Evolutionary conservation across 2,113 vertebrate species (phyloP).

Genomic region (Hystrix cristata): DNA sequence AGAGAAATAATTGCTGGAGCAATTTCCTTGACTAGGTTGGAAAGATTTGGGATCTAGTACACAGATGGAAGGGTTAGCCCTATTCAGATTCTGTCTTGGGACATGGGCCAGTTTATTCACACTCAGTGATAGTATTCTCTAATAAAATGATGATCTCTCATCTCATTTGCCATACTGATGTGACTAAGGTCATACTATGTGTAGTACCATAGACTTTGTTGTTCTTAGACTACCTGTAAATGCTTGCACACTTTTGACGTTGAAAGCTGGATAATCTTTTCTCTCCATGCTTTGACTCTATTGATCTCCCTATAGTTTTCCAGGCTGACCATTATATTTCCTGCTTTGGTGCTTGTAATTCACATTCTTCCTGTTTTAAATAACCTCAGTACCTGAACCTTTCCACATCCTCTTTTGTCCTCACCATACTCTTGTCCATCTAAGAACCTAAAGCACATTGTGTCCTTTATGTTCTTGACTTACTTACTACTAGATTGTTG

Average conservation of each 20-base stretch:
- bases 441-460: background rate
- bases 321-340: too few relatives aligned
- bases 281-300: too few relatives aligned
- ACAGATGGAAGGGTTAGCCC: background rate
- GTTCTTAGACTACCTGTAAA: too few relatives aligned
- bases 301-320: too few relatives aligned
- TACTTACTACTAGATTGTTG: background rate
- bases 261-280: too few relatives aligned
- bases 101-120: background rate
- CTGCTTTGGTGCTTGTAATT: too few relatives aligned
- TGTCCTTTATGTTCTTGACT: background rate
- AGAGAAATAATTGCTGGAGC: conserved; percentile 21
- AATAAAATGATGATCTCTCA: background rate
- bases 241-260: too few relatives aligned
- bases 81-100: background rate
- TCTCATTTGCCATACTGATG: too few relatives aligned
- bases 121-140: background rate
- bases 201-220: too few relatives aligned
- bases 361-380: too few relatives aligned
- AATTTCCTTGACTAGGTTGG: background rate
- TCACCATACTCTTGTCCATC: background rate
- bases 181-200: too few relatives aligned
- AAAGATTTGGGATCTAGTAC: background rate
- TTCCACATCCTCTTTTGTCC: background rate
- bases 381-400: background rate